These are phyloP conservation scores for Eumacrocentrus americanus DNA, from an alignment of 2,888 invertebrate species.

Conservation along the genomic window DNA sequence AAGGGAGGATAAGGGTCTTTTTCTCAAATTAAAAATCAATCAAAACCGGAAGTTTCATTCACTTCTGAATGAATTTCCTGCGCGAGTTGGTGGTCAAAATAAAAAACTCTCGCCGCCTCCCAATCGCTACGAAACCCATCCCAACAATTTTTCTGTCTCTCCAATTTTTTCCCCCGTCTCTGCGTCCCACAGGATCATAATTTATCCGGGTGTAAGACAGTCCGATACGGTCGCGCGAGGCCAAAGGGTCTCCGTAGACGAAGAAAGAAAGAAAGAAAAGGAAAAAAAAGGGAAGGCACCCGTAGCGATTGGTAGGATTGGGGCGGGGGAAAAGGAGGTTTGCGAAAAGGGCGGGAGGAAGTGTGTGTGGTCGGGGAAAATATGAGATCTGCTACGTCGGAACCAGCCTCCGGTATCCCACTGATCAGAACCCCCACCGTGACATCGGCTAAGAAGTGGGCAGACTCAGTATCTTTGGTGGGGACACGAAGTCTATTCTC, in stretches of 20 bases:
- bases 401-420: neutral
- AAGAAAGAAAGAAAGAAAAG: slow-evolving; percentile 13
- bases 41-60: too few species aligned
- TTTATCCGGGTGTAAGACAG: neutral
- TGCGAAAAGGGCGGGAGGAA: slow-evolving; percentile 26
- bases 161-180: neutral
- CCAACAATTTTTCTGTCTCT: neutral
- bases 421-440: neutral
- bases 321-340: slow-evolving; percentile 13
- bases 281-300: slow-evolving; percentile 36
- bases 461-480: slow-evolving; percentile 50
- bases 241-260: neutral
- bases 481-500: slow-evolving; percentile 51
- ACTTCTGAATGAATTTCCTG: neutral
- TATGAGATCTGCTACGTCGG: slow-evolving; percentile 53
- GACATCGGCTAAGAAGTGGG: slow-evolving; percentile 25
- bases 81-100: neutral
- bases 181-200: neutral
- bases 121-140: neutral
- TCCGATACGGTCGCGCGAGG: neutral
- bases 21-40: too few species aligned
- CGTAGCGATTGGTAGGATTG: slow-evolving; percentile 56
- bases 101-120: neutral
- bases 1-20: too few species aligned
- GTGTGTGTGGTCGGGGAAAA: slow-evolving; percentile 51